Evolutionary conservation across 2,888 invertebrate species (phyloP), one percentile per base, ranked within the genome.

Genomic region (Synanthedon formicaeformis): DNA sequence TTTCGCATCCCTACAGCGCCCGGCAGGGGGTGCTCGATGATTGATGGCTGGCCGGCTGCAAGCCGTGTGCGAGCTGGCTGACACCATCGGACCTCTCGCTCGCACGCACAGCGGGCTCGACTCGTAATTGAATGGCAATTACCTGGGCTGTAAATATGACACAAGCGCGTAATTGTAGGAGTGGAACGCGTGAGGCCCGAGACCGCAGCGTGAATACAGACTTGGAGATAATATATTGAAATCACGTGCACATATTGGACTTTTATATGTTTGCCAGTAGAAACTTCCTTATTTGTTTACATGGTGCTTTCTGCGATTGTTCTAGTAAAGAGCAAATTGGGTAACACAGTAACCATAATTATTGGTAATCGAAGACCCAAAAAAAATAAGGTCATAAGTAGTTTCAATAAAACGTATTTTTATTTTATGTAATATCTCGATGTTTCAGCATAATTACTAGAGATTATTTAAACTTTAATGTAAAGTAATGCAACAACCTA

Each of bases 71-170:
- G 70, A 85, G 54, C 4, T 73, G 60, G 81, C 74, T 41, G 51
- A 61, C 27, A n/a, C 58, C 59, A 55, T 67, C 57, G 60, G 62
- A 52, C 56, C 62, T 78, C 79, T 71, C 72, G 41, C 59, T 80
- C 73, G 45, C 69, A 60, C 76, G 61, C 77, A 65, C 79, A 79
- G 75, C 80, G 66, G 81, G 79, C 78, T 67, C 69, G 78, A 71
- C 71, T 72, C 74, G 81, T 87, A 88, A 88, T 88, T 88, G 88
- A 88, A 88, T 84, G 88, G 82, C 88, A 87, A 87, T 87, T 88
- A 88, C 87, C 88, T 85, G 85, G 76, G 81, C 85, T 84, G 88
- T 88, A 87, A 88, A 88, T 88, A 88, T 88, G 88, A 88, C 88
- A 86, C 85, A 86, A 78, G 85, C 83, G 81, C 82, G 83, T 86